phyloP scores from a whole-genome alignment of 2,113 vertebrate species.

The Felis catus region DNA sequence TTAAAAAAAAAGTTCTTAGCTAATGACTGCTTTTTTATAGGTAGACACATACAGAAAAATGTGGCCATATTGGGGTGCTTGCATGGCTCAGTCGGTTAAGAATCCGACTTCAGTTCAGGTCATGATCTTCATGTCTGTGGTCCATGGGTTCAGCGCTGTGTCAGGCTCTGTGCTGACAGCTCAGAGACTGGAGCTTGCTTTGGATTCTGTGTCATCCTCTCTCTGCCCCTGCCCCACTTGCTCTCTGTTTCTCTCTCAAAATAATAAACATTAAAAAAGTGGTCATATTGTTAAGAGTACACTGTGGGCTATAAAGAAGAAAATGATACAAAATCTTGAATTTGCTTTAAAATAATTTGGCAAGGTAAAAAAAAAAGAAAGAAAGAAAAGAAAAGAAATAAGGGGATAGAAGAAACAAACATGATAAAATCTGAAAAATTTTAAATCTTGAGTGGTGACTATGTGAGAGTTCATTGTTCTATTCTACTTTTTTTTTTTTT shows the following conservation, averaged over 20 bases:
- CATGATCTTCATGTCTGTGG: no score
- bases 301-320: not conserved
- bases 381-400: not conserved
- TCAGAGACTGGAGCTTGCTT: no score
- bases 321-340: not conserved
- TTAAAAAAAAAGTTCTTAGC: no score
- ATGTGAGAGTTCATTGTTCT: not conserved
- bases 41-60: not conserved
- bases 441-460: not conserved
- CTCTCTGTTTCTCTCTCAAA: no score
- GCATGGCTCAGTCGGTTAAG: no score
- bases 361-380: not conserved
- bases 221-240: no score
- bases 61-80: not conserved
- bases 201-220: no score
- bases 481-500: not conserved
- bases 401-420: not conserved
- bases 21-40: not conserved
- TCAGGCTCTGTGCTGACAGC: no score
- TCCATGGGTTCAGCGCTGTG: no score
- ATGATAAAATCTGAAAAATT: not conserved
- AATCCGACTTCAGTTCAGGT: no score
- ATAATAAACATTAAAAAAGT: not conserved
- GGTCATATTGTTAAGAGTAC: not conserved
- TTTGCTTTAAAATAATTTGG: not conserved